phyloP scores from a whole-genome alignment of 2,113 vertebrate genomes.

The Chaetodon trifascialis region DNA sequence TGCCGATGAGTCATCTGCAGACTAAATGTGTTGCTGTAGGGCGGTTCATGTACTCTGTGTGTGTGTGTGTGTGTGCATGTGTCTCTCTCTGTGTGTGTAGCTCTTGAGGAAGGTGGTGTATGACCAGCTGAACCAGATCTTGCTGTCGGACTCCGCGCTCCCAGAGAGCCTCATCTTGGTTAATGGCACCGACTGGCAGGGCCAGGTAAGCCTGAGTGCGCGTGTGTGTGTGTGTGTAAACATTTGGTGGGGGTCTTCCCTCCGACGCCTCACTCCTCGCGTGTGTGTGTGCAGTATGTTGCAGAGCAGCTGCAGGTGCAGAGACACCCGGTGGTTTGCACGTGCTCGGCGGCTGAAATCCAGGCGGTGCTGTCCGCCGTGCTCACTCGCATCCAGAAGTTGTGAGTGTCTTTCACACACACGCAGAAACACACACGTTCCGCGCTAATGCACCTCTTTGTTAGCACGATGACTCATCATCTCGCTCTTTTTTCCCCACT shows the following conservation, averaged over 20 bases:
- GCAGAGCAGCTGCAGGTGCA: slow-evolving; percentile 90
- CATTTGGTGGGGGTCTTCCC: too few relatives aligned
- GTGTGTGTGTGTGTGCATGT: slow-evolving; percentile 4
- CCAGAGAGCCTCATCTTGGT: slow-evolving; percentile 89
- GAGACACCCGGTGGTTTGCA: slow-evolving; percentile 91
- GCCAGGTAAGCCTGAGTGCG: slow-evolving; percentile 69
- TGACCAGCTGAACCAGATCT: slow-evolving; percentile 92
- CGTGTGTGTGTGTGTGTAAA: slow-evolving; percentile 22
- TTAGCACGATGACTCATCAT: slow-evolving; percentile 39
- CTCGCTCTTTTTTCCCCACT: neutral
- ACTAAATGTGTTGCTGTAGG: slow-evolving; percentile 39
- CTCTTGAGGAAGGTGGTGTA: slow-evolving; percentile 89
- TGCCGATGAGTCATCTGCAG: slow-evolving; percentile 64
- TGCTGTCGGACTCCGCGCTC: slow-evolving; percentile 87
- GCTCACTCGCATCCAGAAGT: slow-evolving; percentile 93
- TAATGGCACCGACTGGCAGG: slow-evolving; percentile 74
- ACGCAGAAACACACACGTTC: neutral
- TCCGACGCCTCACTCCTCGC: neutral
- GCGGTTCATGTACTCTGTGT: slow-evolving; percentile 13
- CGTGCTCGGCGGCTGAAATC: slow-evolving; percentile 89
- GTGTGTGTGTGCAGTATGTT: slow-evolving; percentile 84
- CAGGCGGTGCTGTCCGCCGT: slow-evolving; percentile 90
- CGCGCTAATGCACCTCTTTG: neutral
- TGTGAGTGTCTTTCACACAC: slow-evolving; percentile 83
- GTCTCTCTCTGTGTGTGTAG: slow-evolving; percentile 71